Percentiles rank a stretch among this genome's conserved stretches.
phyloP scores from a whole-genome alignment of 2,797 vertebrate genomes.

The Sylvilagus floridanus region DNA sequence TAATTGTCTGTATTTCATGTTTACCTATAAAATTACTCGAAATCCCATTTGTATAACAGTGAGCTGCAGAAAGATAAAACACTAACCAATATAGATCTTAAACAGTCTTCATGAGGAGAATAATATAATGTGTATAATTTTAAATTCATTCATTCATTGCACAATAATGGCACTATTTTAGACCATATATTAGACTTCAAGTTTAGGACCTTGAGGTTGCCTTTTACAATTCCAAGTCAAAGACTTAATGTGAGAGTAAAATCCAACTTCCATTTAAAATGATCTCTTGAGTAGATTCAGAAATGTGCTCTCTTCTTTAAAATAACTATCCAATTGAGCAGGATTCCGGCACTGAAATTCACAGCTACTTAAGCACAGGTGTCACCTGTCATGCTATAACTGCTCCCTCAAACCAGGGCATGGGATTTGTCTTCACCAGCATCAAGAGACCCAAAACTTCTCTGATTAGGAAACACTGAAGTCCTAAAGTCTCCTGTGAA shows the following conservation, averaged over 20 bases:
- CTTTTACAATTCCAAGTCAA: not conserved
- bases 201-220: not conserved
- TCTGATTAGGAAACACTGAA: slow-evolving; percentile 32
- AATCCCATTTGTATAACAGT: not conserved
- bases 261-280: slow-evolving; percentile 6
- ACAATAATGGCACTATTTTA: slow-evolving; percentile 46
- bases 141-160: not conserved
- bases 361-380: not conserved
- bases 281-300: slow-evolving; percentile 31
- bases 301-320: slow-evolving; percentile 43
- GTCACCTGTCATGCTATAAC: not conserved
- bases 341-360: not conserved
- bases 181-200: not conserved
- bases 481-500: not conserved
- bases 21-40: not conserved
- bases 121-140: not conserved
- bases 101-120: not conserved
- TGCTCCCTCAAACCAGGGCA: not conserved
- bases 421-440: not conserved
- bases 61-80: not conserved
- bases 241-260: not conserved
- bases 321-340: not conserved
- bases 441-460: slow-evolving; percentile 6
- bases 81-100: not conserved
- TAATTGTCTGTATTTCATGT: not conserved